Base-by-base conservation (phyloP, 1,140 invertebrate genomes). In the Rhagoletis pomonella region DNA sequence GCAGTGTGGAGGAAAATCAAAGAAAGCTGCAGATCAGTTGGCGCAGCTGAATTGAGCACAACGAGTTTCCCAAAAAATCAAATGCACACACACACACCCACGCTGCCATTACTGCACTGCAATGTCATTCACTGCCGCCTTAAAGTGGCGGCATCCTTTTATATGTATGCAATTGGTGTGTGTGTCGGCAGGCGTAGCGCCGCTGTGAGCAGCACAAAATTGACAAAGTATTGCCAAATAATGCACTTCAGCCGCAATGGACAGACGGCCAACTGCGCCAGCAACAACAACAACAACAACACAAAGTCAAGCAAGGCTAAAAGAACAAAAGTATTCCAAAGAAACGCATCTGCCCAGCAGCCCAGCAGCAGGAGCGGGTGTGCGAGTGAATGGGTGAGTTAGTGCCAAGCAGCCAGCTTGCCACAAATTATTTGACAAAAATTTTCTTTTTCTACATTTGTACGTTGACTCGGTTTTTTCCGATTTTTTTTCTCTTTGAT, bases 41-140 rank as follows among this genome's bases (percentile, higher is more conserved):
- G 73, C 47, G 73, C 73, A 81, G 73, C 73, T 81, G 73, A 58
- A 29, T 10, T n/a, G 73, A 58, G 55, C n/a, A 55, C 44, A 55
- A 29, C 10, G 47, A 77, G 44, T 10, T 39, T 5, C 9, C 4
- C 29, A 67, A 4, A 67, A 29, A 67, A 39, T 6, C 39, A 10
- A 81, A 81, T 55, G 14, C 7, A 12, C n/a, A n/a, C n/a, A 55
- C 3, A 47, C 1, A 47, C 4, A 73, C 17, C 12, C 17, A 69
- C 4, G 60, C 1, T 14, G 1, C 29, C 29, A 29, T 42, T 39
- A 17, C 60, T 5, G 60, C 44, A 73, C 7, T 81, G 73, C 73
- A 55, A 55, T 10, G 9, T 3, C 73, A 81, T 29, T 81, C 14
- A 55, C 42, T 50, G 47, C 19, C n/a, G 29, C 3, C n/a, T 77